Conservation (phyloP, 2,797 vertebrate species). For the Urocyon cinereoargenteus region DNA sequence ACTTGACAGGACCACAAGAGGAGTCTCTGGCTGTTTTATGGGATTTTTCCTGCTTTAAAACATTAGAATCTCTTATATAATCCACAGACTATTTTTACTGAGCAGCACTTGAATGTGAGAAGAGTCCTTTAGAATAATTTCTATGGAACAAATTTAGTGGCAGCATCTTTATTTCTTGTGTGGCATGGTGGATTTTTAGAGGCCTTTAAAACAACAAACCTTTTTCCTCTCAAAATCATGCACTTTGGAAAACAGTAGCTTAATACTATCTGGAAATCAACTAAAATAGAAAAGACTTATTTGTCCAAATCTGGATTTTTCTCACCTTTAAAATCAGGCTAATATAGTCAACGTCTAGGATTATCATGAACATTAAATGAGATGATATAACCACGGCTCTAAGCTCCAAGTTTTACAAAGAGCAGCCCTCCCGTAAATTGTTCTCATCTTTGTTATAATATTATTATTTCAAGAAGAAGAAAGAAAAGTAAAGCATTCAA, state of each 20-base stretch:
- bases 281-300: neutral
- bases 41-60: slow-evolving; percentile 4
- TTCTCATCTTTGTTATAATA: neutral
- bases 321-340: neutral
- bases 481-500: neutral
- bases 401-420: neutral
- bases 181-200: neutral
- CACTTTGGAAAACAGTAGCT: slow-evolving; percentile 7
- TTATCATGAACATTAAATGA: neutral
- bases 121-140: slow-evolving; percentile 18
- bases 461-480: neutral
- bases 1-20: neutral
- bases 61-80: neutral
- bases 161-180: neutral
- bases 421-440: neutral
- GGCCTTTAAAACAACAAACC: neutral
- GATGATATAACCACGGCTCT: neutral
- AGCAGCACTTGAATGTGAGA: slow-evolving; percentile 22
- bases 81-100: neutral
- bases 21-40: neutral
- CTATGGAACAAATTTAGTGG: slow-evolving; percentile 39
- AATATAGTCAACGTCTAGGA: neutral
- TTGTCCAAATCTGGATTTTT: neutral
- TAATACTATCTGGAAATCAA: neutral
- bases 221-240: slow-evolving; percentile 19